These are phyloP conservation scores for Petrolisthes manimaculis DNA, from an alignment of 2,888 invertebrate species.

Conservation along the genomic window DNA sequence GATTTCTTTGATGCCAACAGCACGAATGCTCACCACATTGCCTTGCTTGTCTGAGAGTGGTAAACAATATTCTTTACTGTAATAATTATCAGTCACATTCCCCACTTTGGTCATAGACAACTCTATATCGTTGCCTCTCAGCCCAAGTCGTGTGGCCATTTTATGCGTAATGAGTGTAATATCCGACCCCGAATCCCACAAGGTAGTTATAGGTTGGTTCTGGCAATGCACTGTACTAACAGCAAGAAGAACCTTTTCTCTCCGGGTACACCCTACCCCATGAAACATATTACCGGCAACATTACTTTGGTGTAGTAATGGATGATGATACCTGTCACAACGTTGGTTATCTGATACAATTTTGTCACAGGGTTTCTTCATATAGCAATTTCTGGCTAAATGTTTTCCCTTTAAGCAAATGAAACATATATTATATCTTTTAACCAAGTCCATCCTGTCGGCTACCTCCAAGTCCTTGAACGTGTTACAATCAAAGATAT, in stretches of 20 bases:
- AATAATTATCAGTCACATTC: not conserved
- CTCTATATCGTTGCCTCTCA: not conserved
- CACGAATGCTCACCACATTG: not conserved
- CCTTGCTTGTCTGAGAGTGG: constrained; percentile 7
- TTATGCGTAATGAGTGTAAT: constrained; percentile 17
- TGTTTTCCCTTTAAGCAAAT: not conserved
- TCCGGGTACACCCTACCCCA: too few species aligned
- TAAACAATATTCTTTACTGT: constrained; percentile 13
- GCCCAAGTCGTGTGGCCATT: not conserved
- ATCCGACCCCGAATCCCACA: constrained; percentile 24
- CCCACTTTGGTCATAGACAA: constrained; percentile 34
- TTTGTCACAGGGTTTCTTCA: not conserved
- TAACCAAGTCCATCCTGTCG: not conserved
- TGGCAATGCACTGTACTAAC: not conserved
- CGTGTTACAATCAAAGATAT: not conserved
- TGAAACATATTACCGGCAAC: too few species aligned
- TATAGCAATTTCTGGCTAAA: not conserved
- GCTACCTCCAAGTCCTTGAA: not conserved
- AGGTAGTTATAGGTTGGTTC: not conserved
- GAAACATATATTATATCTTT: not conserved
- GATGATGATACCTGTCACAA: not conserved
- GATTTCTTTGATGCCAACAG: constrained; percentile 25
- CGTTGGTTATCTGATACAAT: not conserved
- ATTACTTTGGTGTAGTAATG: not conserved
- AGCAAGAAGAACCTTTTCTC: not conserved